A percentile compares a stretch with the other conserved stretches of the same genome.
phyloP scores from a whole-genome alignment of 2,113 vertebrate genomes.

The Zosterops lateralis region DNA sequence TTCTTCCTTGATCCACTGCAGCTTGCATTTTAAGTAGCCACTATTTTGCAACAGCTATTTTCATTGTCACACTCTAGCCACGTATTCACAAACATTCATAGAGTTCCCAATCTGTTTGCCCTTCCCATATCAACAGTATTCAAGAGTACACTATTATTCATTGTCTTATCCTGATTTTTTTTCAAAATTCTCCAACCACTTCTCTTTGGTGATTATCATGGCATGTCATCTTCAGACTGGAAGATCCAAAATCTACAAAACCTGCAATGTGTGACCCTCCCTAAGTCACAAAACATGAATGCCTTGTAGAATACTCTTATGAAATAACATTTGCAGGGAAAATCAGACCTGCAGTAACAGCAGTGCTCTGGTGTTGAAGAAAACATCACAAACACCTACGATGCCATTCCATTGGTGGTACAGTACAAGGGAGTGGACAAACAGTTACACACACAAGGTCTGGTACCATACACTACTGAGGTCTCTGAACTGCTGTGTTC shows the following conservation, averaged over 20 bases:
- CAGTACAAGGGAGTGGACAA: neutral
- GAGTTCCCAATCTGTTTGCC: neutral
- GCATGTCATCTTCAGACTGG: neutral
- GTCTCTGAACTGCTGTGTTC: neutral
- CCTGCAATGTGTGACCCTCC: neutral
- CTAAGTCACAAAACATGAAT: neutral
- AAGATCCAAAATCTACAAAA: neutral
- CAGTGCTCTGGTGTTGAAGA: neutral
- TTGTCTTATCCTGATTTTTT: neutral
- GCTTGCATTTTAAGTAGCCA: neutral
- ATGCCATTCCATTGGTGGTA: neutral
- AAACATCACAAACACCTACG: neutral
- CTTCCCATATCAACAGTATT: neutral
- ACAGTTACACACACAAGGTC: neutral
- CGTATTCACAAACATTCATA: accelerated
- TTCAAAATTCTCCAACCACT: neutral
- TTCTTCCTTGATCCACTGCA: neutral
- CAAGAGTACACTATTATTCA: neutral
- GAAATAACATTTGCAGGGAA: neutral
- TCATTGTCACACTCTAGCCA: neutral
- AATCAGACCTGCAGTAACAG: neutral
- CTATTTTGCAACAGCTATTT: neutral
- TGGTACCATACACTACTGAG: neutral
- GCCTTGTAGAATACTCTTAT: neutral
- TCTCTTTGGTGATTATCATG: neutral